Base-by-base conservation (phyloP, 2,797 vertebrate genomes). In the Gobionotothen gibberifrons region DNA sequence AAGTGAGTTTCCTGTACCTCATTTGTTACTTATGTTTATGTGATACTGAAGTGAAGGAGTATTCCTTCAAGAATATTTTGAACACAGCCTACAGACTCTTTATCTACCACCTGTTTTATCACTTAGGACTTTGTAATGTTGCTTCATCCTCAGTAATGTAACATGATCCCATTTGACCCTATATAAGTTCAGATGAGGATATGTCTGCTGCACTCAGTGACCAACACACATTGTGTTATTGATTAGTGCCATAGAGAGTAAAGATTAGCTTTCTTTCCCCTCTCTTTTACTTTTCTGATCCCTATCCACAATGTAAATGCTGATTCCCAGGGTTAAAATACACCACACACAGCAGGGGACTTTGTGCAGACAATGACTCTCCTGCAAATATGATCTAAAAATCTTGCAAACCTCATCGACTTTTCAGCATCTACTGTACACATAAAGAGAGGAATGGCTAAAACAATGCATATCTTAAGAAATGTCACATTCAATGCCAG, bases 301-400 rank as follows among this genome's bases (percentile, higher is more conserved):
- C 19, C 12, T 8, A n/a, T 32, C 66, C 51, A 58, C 22, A 58
- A 46, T 80, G 53, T 69, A 58, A 61, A 76, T 64, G 46, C 44
- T 26, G 47, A 63, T 73, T 77, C 46, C 32, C 82, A 78, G 49
- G 39, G 48, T 53, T 74, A 54, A 82, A 79, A 75, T 69, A 71
- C 11, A 83, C 74, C 78, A 81, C 74, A 84, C 44, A 52, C 59
- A 70, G 53, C 81, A 74, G 64, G 78, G 16, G 52, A 47, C 39
- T 51, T 36, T 43, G 19, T 40, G 17, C 49, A 73, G 60, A 80
- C 79, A 84, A 72, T 10, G 46, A 61, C 15, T 42, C 32, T 13
- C 52, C 2, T 54, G 49, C 51, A 86, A 79, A 80, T 70, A 61
- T 54, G 39, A 21, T 54, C 16, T 48, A 65, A 78, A 71, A 67